Percentiles rank a stretch among this genome's conserved stretches.
Conservation (phyloP, 1,140 invertebrate genomes). For the silkworm (Bombyx mori) region DNA sequence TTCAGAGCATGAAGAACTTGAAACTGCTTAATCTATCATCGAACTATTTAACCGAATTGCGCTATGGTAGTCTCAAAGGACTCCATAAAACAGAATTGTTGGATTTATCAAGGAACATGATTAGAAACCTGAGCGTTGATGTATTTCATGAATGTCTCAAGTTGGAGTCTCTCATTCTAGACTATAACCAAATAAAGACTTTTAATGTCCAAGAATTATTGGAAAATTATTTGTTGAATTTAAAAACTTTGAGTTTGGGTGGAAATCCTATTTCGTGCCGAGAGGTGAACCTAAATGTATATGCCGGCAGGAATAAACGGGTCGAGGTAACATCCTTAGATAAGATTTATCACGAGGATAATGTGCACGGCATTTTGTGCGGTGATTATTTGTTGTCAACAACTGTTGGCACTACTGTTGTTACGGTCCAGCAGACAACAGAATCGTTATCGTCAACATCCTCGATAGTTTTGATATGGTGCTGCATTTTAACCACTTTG, state of each 20-base stretch:
- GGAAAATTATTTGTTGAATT: slow-evolving; percentile 21
- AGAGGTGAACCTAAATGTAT: slow-evolving; percentile 41
- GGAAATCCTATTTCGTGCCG: slow-evolving; percentile 48
- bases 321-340: slow-evolving; percentile 45
- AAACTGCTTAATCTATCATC: slow-evolving; percentile 48
- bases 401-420: not conserved
- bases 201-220: slow-evolving; percentile 40
- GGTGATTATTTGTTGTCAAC: slow-evolving; percentile 22
- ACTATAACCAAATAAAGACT: slow-evolving; percentile 43
- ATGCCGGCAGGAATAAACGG: slow-evolving; percentile 19
- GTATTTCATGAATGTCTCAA: slow-evolving; percentile 49
- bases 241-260: slow-evolving; percentile 44
- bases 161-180: slow-evolving; percentile 40
- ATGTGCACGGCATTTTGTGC: slow-evolving; percentile 54
- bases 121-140: slow-evolving; percentile 34
- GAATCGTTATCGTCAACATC: not conserved
- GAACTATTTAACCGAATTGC: slow-evolving; percentile 31
- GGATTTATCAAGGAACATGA: slow-evolving; percentile 47
- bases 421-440: too few species aligned
- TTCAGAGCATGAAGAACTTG: slow-evolving; percentile 39
- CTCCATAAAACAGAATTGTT: slow-evolving; percentile 38
- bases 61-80: slow-evolving; percentile 46
- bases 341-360: slow-evolving; percentile 55
- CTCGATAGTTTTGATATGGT: not conserved
- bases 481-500: not conserved